A percentile compares a stretch with the other conserved stretches of the same genome.
These are phyloP conservation scores for honey bee (Apis mellifera) DNA, from an alignment of 1,140 invertebrate genomes.

Conservation along the genomic window Amel_HAv3.1 CM009935.2:11237501-11238000, in stretches of 20 bases:
- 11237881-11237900: conserved; percentile 27
- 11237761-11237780: no score
- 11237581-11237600: no score
- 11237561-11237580: no score
- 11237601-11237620: background rate
- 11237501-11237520: conserved; percentile 5
- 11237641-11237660: background rate
- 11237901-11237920: conserved; percentile 32
- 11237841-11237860: conserved; percentile 38
- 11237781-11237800: background rate
- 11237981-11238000: background rate
- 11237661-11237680: no score
- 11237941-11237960: background rate
- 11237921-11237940: conserved; percentile 36
- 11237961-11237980: background rate
- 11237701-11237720: background rate
- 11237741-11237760: background rate
- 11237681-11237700: background rate
- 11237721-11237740: background rate
- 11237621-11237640: background rate
- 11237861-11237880: conserved; percentile 39
- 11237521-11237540: background rate
- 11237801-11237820: conserved; percentile 30
- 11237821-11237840: conserved; percentile 49
- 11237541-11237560: no score